Evolutionary conservation across 2,888 invertebrate species (phyloP).

Genomic region (Lycophotia porphyrea): DNA sequence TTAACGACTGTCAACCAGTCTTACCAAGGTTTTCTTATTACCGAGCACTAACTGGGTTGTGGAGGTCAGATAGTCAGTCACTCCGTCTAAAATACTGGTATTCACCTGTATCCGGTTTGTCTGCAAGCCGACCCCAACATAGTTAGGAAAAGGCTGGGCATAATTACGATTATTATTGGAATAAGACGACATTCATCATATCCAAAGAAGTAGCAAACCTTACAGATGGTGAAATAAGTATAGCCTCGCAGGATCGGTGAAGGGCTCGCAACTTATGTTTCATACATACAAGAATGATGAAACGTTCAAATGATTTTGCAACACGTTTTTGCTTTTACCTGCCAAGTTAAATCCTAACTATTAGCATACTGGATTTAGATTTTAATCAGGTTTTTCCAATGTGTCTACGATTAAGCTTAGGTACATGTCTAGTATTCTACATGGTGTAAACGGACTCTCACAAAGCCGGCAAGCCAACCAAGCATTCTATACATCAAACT

Average conservation of each 20-base stretch:
- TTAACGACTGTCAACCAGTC: too few species aligned
- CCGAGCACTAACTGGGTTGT: too few species aligned
- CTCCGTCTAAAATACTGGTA: too few species aligned
- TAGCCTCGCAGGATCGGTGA: background rate
- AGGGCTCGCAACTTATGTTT: constrained; percentile 9
- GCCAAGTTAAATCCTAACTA: background rate
- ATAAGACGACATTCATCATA: background rate
- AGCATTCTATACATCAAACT: too few species aligned
- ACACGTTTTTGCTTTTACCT: constrained; percentile 24
- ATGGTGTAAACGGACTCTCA: too few species aligned
- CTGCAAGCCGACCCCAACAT: too few species aligned
- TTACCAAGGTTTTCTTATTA: too few species aligned
- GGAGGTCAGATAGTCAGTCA: too few species aligned
- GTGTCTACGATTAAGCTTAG: background rate
- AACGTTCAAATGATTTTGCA: constrained; percentile 31
- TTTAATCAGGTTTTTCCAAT: constrained; percentile 24
- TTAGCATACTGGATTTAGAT: constrained; percentile 33
- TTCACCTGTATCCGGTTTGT: too few species aligned
- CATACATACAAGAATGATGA: constrained; percentile 1
- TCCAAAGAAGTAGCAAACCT: background rate
- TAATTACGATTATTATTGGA: too few species aligned
- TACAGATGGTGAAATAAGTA: constrained; percentile 4
- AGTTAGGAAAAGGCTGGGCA: too few species aligned
- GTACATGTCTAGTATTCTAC: background rate
- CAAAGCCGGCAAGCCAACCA: too few species aligned